Evolutionary conservation across 2,888 invertebrate genomes (phyloP).

Genomic region (Harmothoe impar): DNA sequence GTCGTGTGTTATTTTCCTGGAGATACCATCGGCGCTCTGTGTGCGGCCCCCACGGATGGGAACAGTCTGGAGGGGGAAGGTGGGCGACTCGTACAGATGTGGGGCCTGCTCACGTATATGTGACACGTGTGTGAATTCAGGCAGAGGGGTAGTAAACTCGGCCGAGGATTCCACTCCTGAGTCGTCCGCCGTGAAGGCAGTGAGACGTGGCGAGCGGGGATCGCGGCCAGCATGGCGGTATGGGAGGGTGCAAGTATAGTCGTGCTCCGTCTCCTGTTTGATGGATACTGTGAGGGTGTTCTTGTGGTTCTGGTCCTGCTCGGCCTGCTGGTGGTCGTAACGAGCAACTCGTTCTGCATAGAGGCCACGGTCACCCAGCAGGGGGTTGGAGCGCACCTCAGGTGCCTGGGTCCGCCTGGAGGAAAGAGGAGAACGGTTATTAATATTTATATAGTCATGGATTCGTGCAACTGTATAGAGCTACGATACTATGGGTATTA

Average conservation of each 20-base stretch:
- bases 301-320: constrained; percentile 32
- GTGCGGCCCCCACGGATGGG: constrained; percentile 40
- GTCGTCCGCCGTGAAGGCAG: not conserved
- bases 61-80: constrained; percentile 53
- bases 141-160: constrained; percentile 37
- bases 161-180: constrained; percentile 30
- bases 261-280: constrained; percentile 44
- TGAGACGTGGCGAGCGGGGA: constrained; percentile 23
- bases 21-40: constrained; percentile 62
- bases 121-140: not conserved
- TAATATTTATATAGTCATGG: not conserved
- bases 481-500: too few species aligned
- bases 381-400: constrained; percentile 47
- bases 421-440: not conserved
- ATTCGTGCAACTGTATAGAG: too few species aligned
- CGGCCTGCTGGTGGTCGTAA: constrained; percentile 32
- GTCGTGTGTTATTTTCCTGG: constrained; percentile 50
- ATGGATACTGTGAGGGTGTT: constrained; percentile 47
- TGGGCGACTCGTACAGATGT: constrained; percentile 60
- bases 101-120: constrained; percentile 28
- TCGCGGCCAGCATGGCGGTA: constrained; percentile 33
- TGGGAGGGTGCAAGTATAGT: constrained; percentile 51
- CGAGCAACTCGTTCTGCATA: constrained; percentile 37
- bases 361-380: constrained; percentile 24
- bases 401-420: constrained; percentile 25